Conservation (phyloP, 2,113 vertebrate species). For the Engystomops pustulosus region DNA sequence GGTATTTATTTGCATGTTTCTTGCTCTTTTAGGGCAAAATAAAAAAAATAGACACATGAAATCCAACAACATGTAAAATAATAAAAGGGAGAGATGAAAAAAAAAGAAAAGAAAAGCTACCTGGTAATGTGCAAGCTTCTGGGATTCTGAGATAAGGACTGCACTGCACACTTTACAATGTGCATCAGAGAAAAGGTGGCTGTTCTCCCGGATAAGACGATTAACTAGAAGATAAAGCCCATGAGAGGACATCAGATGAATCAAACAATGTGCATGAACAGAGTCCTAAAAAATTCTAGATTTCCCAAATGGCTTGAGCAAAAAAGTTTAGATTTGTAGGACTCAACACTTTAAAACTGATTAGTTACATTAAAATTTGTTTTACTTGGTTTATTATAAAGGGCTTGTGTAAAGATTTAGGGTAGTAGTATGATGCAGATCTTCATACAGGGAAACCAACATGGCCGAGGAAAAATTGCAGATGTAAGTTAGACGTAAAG, state of each 20-base stretch:
- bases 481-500: too few species aligned
- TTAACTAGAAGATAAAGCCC: slow-evolving; percentile 78
- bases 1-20: slow-evolving; percentile 96
- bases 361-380: too few species aligned
- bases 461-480: too few species aligned
- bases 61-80: neutral
- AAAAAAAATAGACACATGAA: slow-evolving; percentile 40
- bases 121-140: slow-evolving; percentile 97
- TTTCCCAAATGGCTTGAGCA: too few species aligned
- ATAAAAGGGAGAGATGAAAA: neutral
- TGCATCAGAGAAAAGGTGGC: slow-evolving; percentile 91
- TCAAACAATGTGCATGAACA: neutral
- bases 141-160: slow-evolving; percentile 93
- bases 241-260: neutral
- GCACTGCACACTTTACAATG: slow-evolving; percentile 97
- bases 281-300: too few species aligned
- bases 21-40: slow-evolving; percentile 80
- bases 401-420: too few species aligned
- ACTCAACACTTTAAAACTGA: too few species aligned
- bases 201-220: slow-evolving; percentile 89
- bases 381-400: too few species aligned
- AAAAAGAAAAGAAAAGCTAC: slow-evolving; percentile 68
- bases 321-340: too few species aligned
- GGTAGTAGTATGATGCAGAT: too few species aligned
- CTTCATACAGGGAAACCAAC: too few species aligned